Evolutionary conservation across 2,888 invertebrate species (phyloP), one percentile per base, ranked within the genome.

Genomic region (Nymphalis c-album): DNA sequence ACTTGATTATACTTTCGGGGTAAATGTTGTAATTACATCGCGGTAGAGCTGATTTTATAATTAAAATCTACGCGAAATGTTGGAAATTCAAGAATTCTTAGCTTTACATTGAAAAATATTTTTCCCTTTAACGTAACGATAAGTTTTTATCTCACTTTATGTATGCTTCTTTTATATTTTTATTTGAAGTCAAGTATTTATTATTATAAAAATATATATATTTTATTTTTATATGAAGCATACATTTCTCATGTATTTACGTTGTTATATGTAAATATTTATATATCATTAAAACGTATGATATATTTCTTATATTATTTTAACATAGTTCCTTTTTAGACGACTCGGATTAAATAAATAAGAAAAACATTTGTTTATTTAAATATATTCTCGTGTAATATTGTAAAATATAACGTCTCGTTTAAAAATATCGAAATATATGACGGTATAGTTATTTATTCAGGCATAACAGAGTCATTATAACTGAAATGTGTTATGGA

Each of bases 1-100:
- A 70, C 63, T 63, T 70, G 63, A 72, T 74, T 70, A 71, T 73
- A 74, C 67, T 70, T 71, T 72, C n/a, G 57, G 53, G 65, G 61
- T 67, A 48, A 65, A 70, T 63, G 64, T 68, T 69, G 70, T 71
- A 75, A 71, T 72, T 73, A 66, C 71, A 67, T 66, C 65, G 53
- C 69, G 68, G 67, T 64, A 47, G 61, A 69, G 70, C 46, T 35
- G 61, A 67, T 67, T 70, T 67, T 59, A 64, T 70, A 64, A 61
- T 70, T 67, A 70, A 67, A 70, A 58, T 64, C 61, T 60, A 46
- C 63, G 67, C 64, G 57, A 61, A 55, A 61, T 45, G 64, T 60
- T 53, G 61, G 62, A 58, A 64, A 63, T 67, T 67, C 60, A 58
- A 45, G 57, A 57, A 63, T 60, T 26, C 47, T 65, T 26, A 47